Evolutionary conservation across 2,888 invertebrate species (phyloP), one percentile per base, ranked within the genome.

Genomic region (Buathra laborator): DNA sequence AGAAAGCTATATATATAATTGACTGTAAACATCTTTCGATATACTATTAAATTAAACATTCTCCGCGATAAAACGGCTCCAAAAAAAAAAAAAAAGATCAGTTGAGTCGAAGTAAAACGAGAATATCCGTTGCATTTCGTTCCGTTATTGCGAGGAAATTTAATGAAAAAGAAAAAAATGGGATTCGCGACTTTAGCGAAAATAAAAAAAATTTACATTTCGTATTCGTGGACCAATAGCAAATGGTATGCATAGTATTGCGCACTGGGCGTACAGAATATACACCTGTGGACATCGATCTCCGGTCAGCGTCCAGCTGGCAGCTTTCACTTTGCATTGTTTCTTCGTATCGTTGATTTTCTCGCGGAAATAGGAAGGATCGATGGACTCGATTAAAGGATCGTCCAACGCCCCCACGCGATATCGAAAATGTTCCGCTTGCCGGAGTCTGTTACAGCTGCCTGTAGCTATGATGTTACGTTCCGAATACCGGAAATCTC

Each of bases 241-340:
- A 32, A 37, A 19, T 48, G 56, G 64, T 62, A 70, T 53, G 66
- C 43, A 43, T 67, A 46, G 24, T 64, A 43, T n/a, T 44, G 37
- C 44, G 62, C 29, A 53, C 14, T 14, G 59, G 32, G 12, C 51
- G 29, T 32, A 66, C 64, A 64, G 82, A 24, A 24, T 43, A 43
- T 76, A 76, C 76, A 76, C 76, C 66, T 64, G 76, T 78, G 82
- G 82, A 82, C 86, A 81, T 72, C 83, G 86, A 87, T 85, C 86
- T 78, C 56, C 72, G 51, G 71, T 53, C 48, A 51, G 29, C 24
- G 53, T 44, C 66, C 71, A 37, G 32, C 29, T n/a, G 16, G 12
- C n/a, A 66, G 81, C 88, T 88, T 86, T 87, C 88, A 86, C 88
- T 82, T 87, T 81, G 62, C 85, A 79, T 82, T 83, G 82, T 82